Evolutionary conservation across 2,113 vertebrate genomes (phyloP), one percentile per base, ranked within the genome.

Genomic region (Cranoglanis bouderius): DNA sequence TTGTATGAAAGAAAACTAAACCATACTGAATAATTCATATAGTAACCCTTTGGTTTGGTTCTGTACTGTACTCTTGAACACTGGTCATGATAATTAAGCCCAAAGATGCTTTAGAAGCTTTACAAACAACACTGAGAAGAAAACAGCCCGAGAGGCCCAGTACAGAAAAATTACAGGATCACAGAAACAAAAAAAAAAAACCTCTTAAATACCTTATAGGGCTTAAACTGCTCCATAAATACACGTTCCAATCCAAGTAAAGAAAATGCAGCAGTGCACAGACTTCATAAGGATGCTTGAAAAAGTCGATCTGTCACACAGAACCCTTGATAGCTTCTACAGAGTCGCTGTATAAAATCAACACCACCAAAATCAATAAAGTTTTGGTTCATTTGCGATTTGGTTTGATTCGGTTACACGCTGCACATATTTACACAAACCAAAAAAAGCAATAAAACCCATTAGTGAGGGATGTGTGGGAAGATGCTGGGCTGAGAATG

Each of bases 381-480:
- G 3, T 83, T 49, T 32, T 53, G 14, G 29, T 32, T 80, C 14
- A 4, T 53, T 80, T 18, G 49, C 75, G 29, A 29, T 16, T 57
- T 82, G 53, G 53, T 29, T 83, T 38, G 10, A 57, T 82, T 38
- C 51, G 57, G 16, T 53, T 35, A 32, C 49, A n/a, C 78, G 35
- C 13, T 49, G 18, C 51, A 12, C 10, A 14, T 49, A 49, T 78
- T 49, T 49, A 49, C 74, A 80, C 77, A 53, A 82, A 82, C 51
- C 51, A 1, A 59, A 59, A 32, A 19, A 18, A 18, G 21, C 19
- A 14, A 57, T 35, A 21, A 55, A 82, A 82, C 8, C 19, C 55
- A 40, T 82, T 38, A 38, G 55, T n/a, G 38, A 83, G 80, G 80
- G n/a, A 57, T 82, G 78, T 82, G n/a, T 82, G 53, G 51, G 53